Percentiles rank a stretch among this genome's conserved stretches.
Conservation (phyloP, 1,140 invertebrate species). For the Metopolophium dirhodum region DNA sequence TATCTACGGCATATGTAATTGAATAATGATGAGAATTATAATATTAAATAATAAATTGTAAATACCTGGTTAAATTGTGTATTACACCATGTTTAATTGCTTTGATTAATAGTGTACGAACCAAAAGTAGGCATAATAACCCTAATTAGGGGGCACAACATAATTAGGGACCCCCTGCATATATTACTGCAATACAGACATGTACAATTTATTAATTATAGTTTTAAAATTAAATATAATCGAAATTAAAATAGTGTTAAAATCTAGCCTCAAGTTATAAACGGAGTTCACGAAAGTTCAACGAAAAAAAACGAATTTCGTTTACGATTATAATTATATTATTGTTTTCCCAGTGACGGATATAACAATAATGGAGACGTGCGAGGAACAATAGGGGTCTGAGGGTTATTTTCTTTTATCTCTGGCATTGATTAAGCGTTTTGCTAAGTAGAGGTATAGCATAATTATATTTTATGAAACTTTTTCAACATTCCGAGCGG, state of each 20-base stretch:
- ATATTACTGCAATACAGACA: too few species aligned
- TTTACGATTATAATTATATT: neutral
- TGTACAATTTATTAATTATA: neutral
- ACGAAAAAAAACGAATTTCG: neutral
- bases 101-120: neutral
- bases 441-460: neutral
- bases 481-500: neutral
- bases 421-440: neutral
- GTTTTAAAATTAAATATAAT: neutral
- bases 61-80: neutral
- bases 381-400: neutral
- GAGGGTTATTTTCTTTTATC: neutral
- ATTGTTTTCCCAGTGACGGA: neutral
- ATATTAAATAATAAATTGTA: too few species aligned
- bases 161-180: neutral
- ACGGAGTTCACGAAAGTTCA: neutral
- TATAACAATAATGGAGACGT: slow-evolving; percentile 5
- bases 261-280: neutral
- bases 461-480: slow-evolving; percentile 3
- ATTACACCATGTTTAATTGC: neutral
- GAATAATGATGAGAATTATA: too few species aligned
- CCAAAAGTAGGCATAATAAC: neutral
- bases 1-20: too few species aligned
- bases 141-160: too few species aligned
- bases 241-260: neutral